Evolutionary conservation across 2,113 vertebrate species (phyloP), one percentile per base, ranked within the genome.

Genomic region (Conger conger): DNA sequence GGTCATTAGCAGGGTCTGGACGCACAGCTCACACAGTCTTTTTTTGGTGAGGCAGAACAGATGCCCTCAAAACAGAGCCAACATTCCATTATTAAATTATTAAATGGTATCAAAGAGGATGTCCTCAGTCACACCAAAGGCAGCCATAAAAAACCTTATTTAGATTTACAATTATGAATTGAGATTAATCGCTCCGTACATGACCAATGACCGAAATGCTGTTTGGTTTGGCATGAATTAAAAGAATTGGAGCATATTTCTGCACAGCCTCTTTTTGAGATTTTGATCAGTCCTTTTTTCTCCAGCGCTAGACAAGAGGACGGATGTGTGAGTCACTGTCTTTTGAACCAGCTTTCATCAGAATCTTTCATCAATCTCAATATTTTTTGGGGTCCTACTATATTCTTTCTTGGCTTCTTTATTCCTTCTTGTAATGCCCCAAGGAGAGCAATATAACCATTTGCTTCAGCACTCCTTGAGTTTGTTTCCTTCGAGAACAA

Each of bases 41-140:
- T 92, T 92, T 84, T 91, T 88, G 88, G 94, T 91, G 90, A 92
- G 93, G 88, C 89, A 88, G 93, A 94, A 92, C 94, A 95, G 94
- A 95, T 94, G 92, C 94, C 90, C 85, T 77, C 57, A 86, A 88
- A 89, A 88, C 91, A 88, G 84, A 90, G 93, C 93, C 94, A 94
- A 92, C 90, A 92, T 82, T 86, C 89, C 90, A 60, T 82, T 17
- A 33, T 38, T 73, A 63, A 88, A 91, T 91, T 79, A 30, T 30
- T 73, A 33, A 82, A 60, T 45, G n/a, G 40, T 68, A 3, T n/a
- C 23, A 4, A 77, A 38, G 16, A 30, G 40, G n/a, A 17, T 5
- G 68, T 7, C n/a, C 42, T 37, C 40, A 36, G 33, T 38, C 27
- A 68, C 73, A 60, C 60, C 60, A n/a, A n/a, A 68, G 5, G 4